Conservation (phyloP, 2,888 invertebrate species). For the Chamaedrilus cognettii region DNA sequence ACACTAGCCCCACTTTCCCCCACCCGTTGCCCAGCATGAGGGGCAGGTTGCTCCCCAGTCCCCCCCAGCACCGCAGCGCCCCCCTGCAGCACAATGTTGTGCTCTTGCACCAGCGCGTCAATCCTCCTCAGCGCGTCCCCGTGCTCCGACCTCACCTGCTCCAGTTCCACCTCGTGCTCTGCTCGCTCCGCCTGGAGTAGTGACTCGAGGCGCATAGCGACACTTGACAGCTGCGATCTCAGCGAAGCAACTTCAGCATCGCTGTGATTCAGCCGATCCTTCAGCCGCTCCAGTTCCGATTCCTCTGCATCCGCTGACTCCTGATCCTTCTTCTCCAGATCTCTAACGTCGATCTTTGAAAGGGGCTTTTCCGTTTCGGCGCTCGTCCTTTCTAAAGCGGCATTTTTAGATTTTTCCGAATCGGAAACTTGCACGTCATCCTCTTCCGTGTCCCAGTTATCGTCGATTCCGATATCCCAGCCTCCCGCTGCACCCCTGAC, state of each 20-base stretch:
- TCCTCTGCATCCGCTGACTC: neutral
- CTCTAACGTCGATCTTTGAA: neutral
- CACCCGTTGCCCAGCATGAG: too few species aligned
- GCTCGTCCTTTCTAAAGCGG: neutral
- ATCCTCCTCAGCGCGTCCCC: conserved; percentile 11
- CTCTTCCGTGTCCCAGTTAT: too few species aligned
- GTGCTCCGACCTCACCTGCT: conserved; percentile 13
- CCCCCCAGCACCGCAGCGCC: conserved; percentile 1
- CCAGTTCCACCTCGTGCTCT: conserved; percentile 14
- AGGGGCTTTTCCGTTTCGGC: neutral
- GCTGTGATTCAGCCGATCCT: conserved; percentile 15
- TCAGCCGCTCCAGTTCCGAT: neutral
- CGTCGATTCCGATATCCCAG: too few species aligned
- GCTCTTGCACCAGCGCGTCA: conserved; percentile 14
- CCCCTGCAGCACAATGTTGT: conserved; percentile 17
- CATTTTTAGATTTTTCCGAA: too few species aligned
- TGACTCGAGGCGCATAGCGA: neutral
- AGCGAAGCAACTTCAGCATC: conserved; percentile 8
- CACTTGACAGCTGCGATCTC: conserved; percentile 7
- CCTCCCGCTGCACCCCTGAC: neutral
- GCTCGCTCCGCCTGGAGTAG: conserved; percentile 13
- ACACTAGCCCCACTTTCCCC: too few species aligned
- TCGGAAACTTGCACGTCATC: too few species aligned
- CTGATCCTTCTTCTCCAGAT: neutral
- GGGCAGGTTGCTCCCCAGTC: too few species aligned